These are phyloP conservation scores for Desmodus rotundus DNA, from an alignment of 2,113 vertebrate genomes.

Conservation along the genomic window DNA sequence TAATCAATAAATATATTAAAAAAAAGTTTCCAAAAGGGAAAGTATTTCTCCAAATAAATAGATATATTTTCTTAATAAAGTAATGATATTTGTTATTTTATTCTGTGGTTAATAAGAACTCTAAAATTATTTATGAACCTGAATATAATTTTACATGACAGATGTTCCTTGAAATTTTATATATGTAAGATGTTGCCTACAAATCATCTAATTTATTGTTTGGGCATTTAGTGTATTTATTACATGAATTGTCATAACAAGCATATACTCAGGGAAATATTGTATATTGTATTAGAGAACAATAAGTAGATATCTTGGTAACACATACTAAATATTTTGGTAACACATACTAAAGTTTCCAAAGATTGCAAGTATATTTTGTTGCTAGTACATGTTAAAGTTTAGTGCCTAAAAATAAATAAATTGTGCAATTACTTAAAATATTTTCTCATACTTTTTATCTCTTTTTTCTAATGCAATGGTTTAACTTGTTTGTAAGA, in stretches of 20 bases:
- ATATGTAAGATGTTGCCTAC: not conserved
- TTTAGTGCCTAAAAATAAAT: not conserved
- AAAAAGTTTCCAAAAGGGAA: not conserved
- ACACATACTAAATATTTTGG: constrained; percentile 18
- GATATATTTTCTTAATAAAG: not conserved
- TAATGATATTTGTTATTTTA: not conserved
- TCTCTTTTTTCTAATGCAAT: not conserved
- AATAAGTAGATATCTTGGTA: constrained; percentile 44
- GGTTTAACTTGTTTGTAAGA: not conserved
- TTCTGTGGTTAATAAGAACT: not conserved
- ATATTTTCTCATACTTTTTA: not conserved
- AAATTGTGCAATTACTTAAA: not conserved
- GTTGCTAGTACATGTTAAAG: not conserved
- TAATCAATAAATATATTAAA: too few relatives aligned
- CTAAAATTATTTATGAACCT: not conserved
- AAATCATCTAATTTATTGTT: not conserved
- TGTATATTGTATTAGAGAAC: not conserved
- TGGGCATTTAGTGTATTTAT: not conserved
- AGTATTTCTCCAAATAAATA: not conserved
- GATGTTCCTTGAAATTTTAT: not conserved
- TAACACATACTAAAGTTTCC: constrained; percentile 14
- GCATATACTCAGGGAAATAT: not conserved
- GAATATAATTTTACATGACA: not conserved
- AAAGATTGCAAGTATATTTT: constrained; percentile 33
- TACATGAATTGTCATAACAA: not conserved